phyloP scores from a whole-genome alignment of 2,113 vertebrate genomes.

The Todiramphus saurophagus region DNA sequence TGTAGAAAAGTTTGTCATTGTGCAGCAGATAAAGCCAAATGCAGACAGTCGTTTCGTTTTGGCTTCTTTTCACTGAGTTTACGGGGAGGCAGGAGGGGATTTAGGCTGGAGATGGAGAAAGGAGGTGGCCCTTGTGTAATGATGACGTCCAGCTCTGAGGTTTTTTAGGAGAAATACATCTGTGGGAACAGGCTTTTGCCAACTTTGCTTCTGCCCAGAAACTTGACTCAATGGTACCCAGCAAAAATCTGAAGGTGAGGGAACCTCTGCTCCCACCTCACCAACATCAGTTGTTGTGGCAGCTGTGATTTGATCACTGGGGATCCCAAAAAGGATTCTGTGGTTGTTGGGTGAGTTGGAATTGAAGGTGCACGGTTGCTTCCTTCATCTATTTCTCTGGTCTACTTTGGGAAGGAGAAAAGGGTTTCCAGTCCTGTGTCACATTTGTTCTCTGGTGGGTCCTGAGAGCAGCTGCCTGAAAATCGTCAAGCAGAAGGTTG shows the following conservation, averaged over 20 bases:
- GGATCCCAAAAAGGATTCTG: neutral
- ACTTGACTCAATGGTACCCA: neutral
- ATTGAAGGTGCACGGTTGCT: neutral
- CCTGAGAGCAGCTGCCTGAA: neutral
- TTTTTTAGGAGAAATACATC: neutral
- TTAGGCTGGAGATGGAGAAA: neutral
- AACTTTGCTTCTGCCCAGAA: neutral
- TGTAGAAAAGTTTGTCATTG: neutral
- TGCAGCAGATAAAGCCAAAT: neutral
- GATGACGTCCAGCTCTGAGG: neutral
- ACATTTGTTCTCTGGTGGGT: fast-evolving
- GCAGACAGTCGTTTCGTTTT: neutral
- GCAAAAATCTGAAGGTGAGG: neutral
- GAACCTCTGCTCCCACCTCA: neutral
- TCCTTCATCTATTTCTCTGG: neutral
- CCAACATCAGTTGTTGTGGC: neutral
- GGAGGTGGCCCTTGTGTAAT: neutral
- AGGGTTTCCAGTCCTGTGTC: neutral
- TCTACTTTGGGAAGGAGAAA: neutral
- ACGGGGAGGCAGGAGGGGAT: neutral
- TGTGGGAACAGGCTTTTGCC: neutral
- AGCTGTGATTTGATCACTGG: neutral
- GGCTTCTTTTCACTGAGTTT: neutral
- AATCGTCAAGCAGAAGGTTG: neutral
- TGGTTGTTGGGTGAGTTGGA: neutral